These are phyloP conservation scores for Cataglyphis cursor DNA, from an alignment of 2,888 invertebrate species.

Conservation along the genomic window DNA sequence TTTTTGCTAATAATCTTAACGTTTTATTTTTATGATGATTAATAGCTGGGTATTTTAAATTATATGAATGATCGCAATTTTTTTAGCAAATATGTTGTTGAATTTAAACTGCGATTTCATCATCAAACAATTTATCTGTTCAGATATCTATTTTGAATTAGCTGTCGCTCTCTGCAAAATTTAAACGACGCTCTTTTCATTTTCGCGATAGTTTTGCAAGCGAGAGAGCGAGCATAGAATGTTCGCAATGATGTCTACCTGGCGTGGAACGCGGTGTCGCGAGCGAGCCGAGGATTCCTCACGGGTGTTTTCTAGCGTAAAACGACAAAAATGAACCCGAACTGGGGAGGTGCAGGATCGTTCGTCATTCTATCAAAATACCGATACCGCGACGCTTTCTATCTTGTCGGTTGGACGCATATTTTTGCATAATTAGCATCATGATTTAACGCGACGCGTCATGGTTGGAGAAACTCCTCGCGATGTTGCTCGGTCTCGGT, in stretches of 20 bases:
- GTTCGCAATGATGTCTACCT: constrained; percentile 20
- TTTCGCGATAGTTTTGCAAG: constrained; percentile 10
- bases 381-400: constrained; percentile 27
- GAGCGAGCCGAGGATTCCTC: constrained; percentile 35
- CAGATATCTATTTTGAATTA: neutral
- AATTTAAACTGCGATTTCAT: neutral
- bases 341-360: neutral
- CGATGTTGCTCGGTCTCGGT: neutral
- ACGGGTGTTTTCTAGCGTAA: constrained; percentile 19
- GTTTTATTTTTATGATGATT: neutral
- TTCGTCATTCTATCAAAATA: constrained; percentile 41
- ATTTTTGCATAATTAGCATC: constrained; percentile 53
- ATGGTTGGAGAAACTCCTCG: neutral
- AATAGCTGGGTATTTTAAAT: neutral
- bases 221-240: constrained; percentile 21
- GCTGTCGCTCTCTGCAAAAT: neutral
- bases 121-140: neutral
- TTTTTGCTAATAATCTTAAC: neutral
- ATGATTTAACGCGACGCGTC: constrained; percentile 38
- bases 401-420: constrained; percentile 6
- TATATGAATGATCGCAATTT: neutral
- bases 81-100: neutral
- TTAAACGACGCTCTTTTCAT: constrained; percentile 15
- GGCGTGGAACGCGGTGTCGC: constrained; percentile 25
- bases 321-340: constrained; percentile 20